Conservation (phyloP, 2,113 vertebrate genomes). For the Pelodiscus sinensis region DNA sequence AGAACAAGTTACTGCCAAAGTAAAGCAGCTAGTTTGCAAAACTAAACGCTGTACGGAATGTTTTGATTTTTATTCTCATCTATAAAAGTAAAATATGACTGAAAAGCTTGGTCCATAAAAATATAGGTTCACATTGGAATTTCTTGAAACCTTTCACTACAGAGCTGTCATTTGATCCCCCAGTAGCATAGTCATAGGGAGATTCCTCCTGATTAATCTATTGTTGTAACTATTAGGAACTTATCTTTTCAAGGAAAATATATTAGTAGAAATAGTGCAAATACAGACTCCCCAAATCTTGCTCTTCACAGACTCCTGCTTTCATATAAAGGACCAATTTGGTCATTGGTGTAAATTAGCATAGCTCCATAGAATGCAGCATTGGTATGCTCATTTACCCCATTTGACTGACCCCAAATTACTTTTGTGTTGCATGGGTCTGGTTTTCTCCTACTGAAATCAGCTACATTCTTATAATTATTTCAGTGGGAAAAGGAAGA, state of each 20-base stretch:
- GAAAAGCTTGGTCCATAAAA: not conserved
- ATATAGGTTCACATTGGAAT: not conserved
- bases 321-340: rapidly evolving
- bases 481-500: not conserved
- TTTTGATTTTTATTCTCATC: not conserved
- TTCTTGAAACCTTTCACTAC: not conserved
- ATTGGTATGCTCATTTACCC: not conserved
- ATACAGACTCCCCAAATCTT: not conserved
- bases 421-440: not conserved
- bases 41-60: not conserved
- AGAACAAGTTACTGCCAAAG: not conserved
- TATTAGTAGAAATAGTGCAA: not conserved
- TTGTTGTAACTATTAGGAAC: not conserved
- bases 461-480: not conserved
- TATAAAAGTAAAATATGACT: not conserved
- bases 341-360: not conserved
- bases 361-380: rapidly evolving
- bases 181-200: rapidly evolving
- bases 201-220: too few species aligned
- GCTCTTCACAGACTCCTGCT: not conserved
- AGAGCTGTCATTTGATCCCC: not conserved
- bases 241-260: not conserved
- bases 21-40: not conserved
- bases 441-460: not conserved
- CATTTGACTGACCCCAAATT: rapidly evolving